Percentiles rank a stretch among this genome's conserved stretches.
These are phyloP conservation scores for Myotis daubentonii DNA, from an alignment of 2,797 vertebrate genomes.

Conservation along the genomic window DNA sequence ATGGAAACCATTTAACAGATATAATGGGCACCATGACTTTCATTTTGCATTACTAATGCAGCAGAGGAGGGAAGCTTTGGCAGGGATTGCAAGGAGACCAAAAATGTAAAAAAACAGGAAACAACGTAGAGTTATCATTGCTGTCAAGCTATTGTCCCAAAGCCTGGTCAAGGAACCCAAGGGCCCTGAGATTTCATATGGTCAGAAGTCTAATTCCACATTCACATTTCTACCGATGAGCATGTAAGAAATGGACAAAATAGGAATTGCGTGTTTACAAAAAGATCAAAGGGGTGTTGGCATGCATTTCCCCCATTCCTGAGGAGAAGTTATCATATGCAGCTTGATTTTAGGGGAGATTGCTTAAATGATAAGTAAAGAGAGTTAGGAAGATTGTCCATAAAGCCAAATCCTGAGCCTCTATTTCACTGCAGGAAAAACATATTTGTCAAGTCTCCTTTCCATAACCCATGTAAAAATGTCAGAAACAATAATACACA, in stretches of 20 bases:
- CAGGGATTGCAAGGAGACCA: constrained; percentile 79
- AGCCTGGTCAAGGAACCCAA: background rate
- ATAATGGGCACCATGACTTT: constrained; percentile 83
- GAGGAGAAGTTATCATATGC: background rate
- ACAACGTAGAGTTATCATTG: constrained; percentile 63
- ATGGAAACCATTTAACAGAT: constrained; percentile 85
- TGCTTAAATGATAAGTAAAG: background rate
- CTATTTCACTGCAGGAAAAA: background rate
- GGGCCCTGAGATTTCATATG: background rate
- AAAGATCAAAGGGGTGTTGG: background rate
- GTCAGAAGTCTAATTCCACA: background rate
- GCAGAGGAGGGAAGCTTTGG: constrained; percentile 82
- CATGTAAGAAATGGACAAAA: background rate
- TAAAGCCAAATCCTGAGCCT: background rate
- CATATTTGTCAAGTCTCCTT: background rate
- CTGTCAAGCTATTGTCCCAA: constrained; percentile 61
- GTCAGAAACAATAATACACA: background rate
- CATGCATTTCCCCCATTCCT: background rate
- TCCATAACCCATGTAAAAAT: background rate
- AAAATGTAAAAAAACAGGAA: constrained; percentile 65
- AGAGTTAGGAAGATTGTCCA: background rate
- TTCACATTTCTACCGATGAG: background rate
- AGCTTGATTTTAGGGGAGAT: background rate
- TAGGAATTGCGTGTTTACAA: background rate
- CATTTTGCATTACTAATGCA: constrained; percentile 84